Percentiles rank a stretch among this genome's conserved stretches.
Evolutionary conservation across 2,113 vertebrate genomes (phyloP).

Genomic region (Gymnobelideus leadbeateri): DNA sequence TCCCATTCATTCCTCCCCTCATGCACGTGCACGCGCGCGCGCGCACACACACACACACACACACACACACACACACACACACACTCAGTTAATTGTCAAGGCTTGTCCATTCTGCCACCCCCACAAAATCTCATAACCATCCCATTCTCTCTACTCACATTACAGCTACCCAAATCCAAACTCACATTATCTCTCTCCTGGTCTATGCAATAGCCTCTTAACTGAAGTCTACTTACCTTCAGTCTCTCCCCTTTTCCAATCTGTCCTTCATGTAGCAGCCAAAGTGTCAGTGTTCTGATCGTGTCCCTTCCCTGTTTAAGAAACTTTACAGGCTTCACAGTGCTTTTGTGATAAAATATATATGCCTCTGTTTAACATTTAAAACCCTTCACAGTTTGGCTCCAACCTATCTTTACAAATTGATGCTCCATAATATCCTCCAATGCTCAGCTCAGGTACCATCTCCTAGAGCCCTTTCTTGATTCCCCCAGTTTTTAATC

Average conservation of each 20-base stretch:
- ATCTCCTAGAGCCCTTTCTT: neutral
- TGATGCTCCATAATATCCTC: neutral
- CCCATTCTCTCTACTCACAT: neutral
- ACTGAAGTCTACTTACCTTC: neutral
- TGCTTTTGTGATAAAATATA: neutral
- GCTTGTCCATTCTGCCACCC: neutral
- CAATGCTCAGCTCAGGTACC: neutral
- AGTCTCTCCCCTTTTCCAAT: neutral
- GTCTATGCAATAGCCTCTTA: neutral
- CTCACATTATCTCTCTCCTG: neutral
- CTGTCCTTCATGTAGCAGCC: neutral
- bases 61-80: too few species aligned
- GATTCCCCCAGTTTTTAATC: neutral
- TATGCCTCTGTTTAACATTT: neutral
- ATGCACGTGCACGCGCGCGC: too few species aligned
- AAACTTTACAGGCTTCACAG: neutral
- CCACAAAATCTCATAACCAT: neutral
- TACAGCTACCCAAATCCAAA: neutral
- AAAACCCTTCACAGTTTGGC: neutral
- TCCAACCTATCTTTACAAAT: neutral
- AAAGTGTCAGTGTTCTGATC: neutral
- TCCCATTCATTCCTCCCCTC: neutral
- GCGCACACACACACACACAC: too few species aligned
- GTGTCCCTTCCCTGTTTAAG: neutral
- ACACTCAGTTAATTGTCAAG: neutral